Percentiles rank a stretch among this genome's conserved stretches.
Evolutionary conservation across 2,797 vertebrate species (phyloP).

Genomic region (Neosalanx taihuensis): DNA sequence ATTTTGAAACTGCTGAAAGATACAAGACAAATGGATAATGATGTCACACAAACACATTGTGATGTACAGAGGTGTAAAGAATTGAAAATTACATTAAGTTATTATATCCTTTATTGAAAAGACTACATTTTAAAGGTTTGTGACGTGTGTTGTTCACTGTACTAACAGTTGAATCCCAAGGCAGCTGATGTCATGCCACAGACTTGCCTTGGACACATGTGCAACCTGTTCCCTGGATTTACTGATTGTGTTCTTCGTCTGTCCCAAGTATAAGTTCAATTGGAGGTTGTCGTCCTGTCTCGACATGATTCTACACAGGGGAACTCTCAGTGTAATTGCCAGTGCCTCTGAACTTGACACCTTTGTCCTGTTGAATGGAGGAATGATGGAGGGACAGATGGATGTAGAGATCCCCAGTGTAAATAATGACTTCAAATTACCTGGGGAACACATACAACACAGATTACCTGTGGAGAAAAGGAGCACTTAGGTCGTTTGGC

Average conservation of each 20-base stretch:
- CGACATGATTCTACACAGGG: constrained; percentile 24
- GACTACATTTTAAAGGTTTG: too few relatives aligned
- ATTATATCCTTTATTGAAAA: too few relatives aligned
- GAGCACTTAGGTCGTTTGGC: constrained; percentile 19
- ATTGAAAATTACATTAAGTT: too few relatives aligned
- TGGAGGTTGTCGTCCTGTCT: constrained; percentile 38
- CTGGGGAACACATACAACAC: constrained; percentile 44
- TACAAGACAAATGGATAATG: too few relatives aligned
- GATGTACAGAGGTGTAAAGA: too few relatives aligned
- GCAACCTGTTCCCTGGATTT: background rate
- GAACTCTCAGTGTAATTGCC: constrained; percentile 52
- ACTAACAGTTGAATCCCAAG: too few relatives aligned
- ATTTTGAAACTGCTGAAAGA: too few relatives aligned
- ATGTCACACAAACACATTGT: too few relatives aligned
- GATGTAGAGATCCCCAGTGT: constrained; percentile 51
- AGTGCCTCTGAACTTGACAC: constrained; percentile 58
- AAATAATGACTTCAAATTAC: constrained; percentile 60
- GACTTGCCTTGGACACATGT: background rate
- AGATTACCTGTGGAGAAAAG: constrained; percentile 32
- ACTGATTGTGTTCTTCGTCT: background rate
- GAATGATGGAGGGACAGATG: constrained; percentile 54
- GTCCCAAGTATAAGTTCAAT: constrained; percentile 5
- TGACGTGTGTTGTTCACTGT: too few relatives aligned
- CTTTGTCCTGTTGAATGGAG: constrained; percentile 46
- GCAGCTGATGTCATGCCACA: background rate